Percentiles rank a stretch among this genome's conserved stretches.
phyloP scores from a whole-genome alignment of 1,140 invertebrate species.

The Pseudomyrmex flavicornis region DNA sequence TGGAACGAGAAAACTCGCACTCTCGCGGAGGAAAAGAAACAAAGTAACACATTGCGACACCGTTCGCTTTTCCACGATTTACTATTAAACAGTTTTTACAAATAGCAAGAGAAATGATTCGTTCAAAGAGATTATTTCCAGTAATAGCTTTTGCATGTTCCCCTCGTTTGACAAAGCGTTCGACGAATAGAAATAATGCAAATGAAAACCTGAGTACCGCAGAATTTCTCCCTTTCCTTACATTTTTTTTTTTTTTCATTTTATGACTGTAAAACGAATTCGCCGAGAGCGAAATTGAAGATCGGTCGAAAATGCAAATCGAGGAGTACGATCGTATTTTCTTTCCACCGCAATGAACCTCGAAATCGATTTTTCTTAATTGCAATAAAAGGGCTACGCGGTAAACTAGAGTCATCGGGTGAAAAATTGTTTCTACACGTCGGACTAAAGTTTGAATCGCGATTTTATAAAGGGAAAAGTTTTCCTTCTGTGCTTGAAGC shows the following conservation, averaged over 20 bases:
- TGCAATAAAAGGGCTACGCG: slow-evolving; percentile 15
- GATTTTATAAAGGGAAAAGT: slow-evolving; percentile 57
- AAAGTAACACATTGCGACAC: no score
- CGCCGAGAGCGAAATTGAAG: neutral
- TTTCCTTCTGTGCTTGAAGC: slow-evolving; percentile 7
- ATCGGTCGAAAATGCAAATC: slow-evolving; percentile 25
- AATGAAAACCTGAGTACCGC: slow-evolving; percentile 7
- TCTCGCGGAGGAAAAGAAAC: neutral
- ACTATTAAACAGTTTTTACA: slow-evolving; percentile 24
- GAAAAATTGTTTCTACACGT: slow-evolving; percentile 8
- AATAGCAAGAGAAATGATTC: neutral
- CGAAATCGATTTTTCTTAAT: slow-evolving; percentile 56
- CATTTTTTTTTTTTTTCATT: slow-evolving; percentile 1
- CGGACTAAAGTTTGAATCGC: slow-evolving; percentile 27
- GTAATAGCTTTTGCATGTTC: neutral
- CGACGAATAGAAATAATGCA: neutral
- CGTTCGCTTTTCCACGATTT: neutral
- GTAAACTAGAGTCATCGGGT: slow-evolving; percentile 11
- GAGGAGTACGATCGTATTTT: neutral
- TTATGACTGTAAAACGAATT: slow-evolving; percentile 23
- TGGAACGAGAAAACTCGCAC: neutral
- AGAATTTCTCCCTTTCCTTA: neutral
- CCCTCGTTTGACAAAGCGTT: no score
- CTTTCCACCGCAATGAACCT: neutral
- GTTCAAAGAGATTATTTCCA: neutral